Conservation (phyloP, 1,140 invertebrate genomes). For the Dryas iulia region DNA sequence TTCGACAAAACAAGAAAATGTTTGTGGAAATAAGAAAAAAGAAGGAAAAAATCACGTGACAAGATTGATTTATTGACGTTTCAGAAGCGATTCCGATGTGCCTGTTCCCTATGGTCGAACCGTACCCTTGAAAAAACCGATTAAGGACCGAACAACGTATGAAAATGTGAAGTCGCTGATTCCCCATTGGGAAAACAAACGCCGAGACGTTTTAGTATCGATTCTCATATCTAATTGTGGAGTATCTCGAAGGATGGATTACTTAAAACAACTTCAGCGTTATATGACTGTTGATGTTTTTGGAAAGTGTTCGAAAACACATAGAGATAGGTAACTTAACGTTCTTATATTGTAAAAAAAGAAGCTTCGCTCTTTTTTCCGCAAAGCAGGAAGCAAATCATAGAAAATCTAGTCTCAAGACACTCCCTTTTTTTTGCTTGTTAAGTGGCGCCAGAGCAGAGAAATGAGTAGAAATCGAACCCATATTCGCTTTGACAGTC, state of each 20-base stretch:
- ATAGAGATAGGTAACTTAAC: slow-evolving; percentile 36
- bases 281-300: slow-evolving; percentile 55
- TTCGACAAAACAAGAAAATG: background rate
- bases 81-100: slow-evolving; percentile 84
- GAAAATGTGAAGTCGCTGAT: slow-evolving; percentile 37
- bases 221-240: slow-evolving; percentile 85
- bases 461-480: no score
- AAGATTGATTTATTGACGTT: slow-evolving; percentile 27
- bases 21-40: background rate
- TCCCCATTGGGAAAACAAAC: slow-evolving; percentile 52
- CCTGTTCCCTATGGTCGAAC: slow-evolving; percentile 86
- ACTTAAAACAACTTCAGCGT: slow-evolving; percentile 80
- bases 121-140: slow-evolving; percentile 51
- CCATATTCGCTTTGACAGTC: no score
- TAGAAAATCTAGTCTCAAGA: no score
- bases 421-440: no score
- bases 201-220: slow-evolving; percentile 76
- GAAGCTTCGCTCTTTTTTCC: background rate
- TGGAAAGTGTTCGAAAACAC: slow-evolving; percentile 51
- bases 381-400: no score
- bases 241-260: slow-evolving; percentile 79
- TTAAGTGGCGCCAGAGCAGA: no score
- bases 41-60: background rate
- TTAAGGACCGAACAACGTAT: slow-evolving; percentile 22
- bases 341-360: slow-evolving; percentile 8